Evolutionary conservation across 1,140 invertebrate genomes (phyloP), one percentile per base, ranked within the genome.

Genomic region (Triops cancriformis): DNA sequence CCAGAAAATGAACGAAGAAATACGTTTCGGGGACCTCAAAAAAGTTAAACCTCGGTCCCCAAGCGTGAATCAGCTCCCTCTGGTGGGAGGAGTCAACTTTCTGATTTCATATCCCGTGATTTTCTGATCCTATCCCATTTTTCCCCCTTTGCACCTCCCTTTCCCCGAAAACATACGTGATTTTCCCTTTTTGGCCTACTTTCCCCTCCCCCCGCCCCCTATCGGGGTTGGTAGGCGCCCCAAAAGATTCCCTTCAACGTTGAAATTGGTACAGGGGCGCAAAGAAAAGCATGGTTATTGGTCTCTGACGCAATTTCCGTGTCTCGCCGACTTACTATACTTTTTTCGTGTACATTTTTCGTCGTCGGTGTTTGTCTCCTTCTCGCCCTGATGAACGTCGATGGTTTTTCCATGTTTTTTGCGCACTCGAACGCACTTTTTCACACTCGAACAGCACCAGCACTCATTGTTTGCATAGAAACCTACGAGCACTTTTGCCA

Each of bases 261-360:
- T 64, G 11, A 23, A 64, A 23, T 23, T n/a, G n/a, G 51, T n/a
- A 64, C 3, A 64, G 23, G 23, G 51, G 18, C 18, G 51, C 18
- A 64, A 64, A 64, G 14, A 64, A 64, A n/a, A 64, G 51, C 51
- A 64, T 64, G 51, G 51, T 64, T 23, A 64, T 64, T 64, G 51
- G 51, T 14, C 10, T 64, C 51, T 6, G 51, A 64, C 14, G 0
- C 51, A 64, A 64, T 64, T 64, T 64, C 51, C 51, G 51, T 64
- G 51, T 64, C 14, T 37, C 18, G 51, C 0, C 51, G 51, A n/a
- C 14, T 64, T 64, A 6, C 51, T 23, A 18, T n/a, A 45, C 43
- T 18, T 64, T 64, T 64, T 64, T 23, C 23, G 51, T 64, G 51
- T 64, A 64, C 18, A 64, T 64, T 64, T 18, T 18, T 64, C 23